Evolutionary conservation across 2,888 invertebrate genomes (phyloP).

Genomic region (Drosophila helvetica): DNA sequence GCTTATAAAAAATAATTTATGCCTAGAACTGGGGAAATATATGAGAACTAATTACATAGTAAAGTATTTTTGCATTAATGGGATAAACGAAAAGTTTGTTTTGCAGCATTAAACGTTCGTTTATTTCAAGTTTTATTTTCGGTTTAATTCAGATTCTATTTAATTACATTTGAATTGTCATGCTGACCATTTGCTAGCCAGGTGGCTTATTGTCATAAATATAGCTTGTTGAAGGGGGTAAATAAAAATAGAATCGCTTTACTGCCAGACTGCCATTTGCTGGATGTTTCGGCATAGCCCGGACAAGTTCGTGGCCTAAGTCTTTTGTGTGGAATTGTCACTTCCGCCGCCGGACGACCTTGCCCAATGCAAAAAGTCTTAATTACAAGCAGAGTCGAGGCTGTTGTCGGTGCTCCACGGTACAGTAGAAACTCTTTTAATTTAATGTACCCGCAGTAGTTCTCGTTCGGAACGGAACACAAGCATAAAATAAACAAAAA

Average conservation of each 20-base stretch:
- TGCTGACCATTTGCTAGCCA: constrained; percentile 11
- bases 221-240: constrained; percentile 33
- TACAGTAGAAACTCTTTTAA: constrained; percentile 44
- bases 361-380: constrained; percentile 58
- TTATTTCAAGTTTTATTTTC: neutral
- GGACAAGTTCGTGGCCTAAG: constrained; percentile 34
- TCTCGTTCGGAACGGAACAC: constrained; percentile 23
- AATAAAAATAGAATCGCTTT: constrained; percentile 40
- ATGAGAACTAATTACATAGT: too few relatives aligned
- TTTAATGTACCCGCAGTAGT: constrained; percentile 40
- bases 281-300: neutral
- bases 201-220: constrained; percentile 18
- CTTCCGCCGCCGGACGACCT: constrained; percentile 69
- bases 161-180: constrained; percentile 21
- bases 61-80: neutral
- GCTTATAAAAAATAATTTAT: constrained; percentile 1
- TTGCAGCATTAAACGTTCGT: neutral
- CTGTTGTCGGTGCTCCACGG: constrained; percentile 37
- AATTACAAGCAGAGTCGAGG: constrained; percentile 53
- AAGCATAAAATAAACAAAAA: constrained; percentile 38
- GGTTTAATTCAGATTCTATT: neutral
- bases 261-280: neutral
- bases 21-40: neutral
- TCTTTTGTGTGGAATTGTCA: constrained; percentile 48
- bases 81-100: too few relatives aligned